A percentile compares a stretch with the other conserved stretches of the same genome.
phyloP scores from a whole-genome alignment of 2,113 vertebrate genomes.

The Enhydra lutris region DNA sequence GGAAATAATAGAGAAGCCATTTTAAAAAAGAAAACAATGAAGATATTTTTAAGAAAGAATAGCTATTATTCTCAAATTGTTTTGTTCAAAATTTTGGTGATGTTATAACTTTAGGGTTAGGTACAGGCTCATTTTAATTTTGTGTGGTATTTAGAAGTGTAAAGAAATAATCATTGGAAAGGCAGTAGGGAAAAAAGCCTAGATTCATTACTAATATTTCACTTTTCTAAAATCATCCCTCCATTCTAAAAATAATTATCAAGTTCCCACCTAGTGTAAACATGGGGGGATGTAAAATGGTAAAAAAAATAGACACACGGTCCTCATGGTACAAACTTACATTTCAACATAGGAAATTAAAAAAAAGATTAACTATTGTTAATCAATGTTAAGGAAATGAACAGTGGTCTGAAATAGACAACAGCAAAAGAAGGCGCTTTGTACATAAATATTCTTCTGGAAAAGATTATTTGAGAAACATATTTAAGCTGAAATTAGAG shows the following conservation, averaged over 20 bases:
- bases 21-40: slow-evolving; percentile 34
- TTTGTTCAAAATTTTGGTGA: background rate
- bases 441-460: background rate
- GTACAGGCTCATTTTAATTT: background rate
- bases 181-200: background rate
- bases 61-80: slow-evolving; percentile 26
- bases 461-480: background rate
- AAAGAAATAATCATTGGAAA: background rate
- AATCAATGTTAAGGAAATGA: background rate
- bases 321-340: background rate
- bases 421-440: background rate
- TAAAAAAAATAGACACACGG: background rate
- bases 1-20: slow-evolving; percentile 56
- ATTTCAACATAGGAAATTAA: background rate
- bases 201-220: background rate
- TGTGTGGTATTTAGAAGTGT: background rate
- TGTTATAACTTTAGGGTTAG: background rate
- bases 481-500: background rate
- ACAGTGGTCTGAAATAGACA: background rate
- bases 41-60: slow-evolving; percentile 43
- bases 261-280: background rate
- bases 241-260: background rate
- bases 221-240: background rate
- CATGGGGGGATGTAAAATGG: too few species aligned
- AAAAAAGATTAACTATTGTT: background rate